Conservation (phyloP, 2,113 vertebrate species). For the Myiagra hebetior region DNA sequence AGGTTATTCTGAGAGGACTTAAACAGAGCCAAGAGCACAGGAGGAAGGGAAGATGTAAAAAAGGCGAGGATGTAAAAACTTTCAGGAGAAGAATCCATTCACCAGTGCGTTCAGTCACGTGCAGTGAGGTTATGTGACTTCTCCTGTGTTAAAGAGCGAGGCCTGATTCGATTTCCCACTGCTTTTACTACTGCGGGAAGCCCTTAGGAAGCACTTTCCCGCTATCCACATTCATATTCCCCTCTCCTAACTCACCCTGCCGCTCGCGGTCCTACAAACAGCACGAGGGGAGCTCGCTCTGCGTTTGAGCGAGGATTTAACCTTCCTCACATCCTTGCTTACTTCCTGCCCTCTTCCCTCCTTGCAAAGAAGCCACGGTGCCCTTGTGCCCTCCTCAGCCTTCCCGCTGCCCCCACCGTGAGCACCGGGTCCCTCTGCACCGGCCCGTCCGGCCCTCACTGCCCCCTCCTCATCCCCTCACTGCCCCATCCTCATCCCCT, state of each 20-base stretch:
- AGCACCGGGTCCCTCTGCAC: neutral
- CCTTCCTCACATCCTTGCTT: neutral
- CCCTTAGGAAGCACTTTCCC: neutral
- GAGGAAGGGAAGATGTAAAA: neutral
- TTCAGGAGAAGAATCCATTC: neutral
- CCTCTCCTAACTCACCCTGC: neutral
- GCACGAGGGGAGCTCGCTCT: fast-evolving
- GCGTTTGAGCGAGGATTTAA: neutral
- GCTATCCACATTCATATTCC: fast-evolving
- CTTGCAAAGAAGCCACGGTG: fast-evolving
- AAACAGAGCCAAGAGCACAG: neutral
- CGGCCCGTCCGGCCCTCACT: neutral
- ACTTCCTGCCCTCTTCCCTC: neutral
- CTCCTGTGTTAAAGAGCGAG: neutral
- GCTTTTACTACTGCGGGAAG: fast-evolving
- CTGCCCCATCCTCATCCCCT: neutral
- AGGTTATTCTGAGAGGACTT: neutral
- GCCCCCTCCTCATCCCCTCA: too few species aligned
- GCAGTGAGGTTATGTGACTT: neutral
- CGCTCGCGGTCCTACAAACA: fast-evolving
- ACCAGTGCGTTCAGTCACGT: fast-evolving
- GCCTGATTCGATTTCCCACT: neutral
- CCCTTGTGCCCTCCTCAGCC: fast-evolving
- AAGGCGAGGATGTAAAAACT: neutral
- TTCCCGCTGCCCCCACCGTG: fast-evolving